Evolutionary conservation across 2,797 vertebrate species (phyloP).

Genomic region (Molothrus ater): DNA sequence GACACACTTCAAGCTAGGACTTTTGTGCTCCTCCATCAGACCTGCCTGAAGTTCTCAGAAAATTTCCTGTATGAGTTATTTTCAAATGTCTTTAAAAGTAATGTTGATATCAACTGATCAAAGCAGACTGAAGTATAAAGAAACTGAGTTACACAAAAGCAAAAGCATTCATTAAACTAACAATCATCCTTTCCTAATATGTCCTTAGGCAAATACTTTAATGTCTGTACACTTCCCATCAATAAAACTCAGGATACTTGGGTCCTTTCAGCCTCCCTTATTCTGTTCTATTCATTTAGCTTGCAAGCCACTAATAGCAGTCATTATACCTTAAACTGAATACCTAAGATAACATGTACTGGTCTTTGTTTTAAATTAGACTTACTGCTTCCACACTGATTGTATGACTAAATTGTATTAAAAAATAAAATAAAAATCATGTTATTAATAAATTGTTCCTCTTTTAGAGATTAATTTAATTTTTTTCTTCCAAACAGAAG

Average conservation of each 20-base stretch:
- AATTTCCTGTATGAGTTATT: background rate
- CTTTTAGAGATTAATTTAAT: background rate
- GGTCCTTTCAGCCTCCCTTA: background rate
- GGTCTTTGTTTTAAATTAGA: background rate
- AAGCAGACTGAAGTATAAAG: background rate
- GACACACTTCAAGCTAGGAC: background rate
- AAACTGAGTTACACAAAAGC: background rate
- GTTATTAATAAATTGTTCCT: background rate
- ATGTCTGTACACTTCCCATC: background rate
- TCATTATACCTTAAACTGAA: background rate
- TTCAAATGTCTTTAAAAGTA: background rate
- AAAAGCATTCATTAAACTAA: slow-evolving; percentile 12
- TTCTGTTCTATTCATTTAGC: background rate
- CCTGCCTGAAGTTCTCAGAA: background rate
- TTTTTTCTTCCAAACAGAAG: background rate
- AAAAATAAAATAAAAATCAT: background rate
- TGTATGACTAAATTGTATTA: background rate
- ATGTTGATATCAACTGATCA: background rate
- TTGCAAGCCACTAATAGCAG: background rate
- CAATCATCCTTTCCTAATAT: background rate
- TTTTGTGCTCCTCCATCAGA: background rate
- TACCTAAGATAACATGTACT: background rate
- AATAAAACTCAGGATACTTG: background rate
- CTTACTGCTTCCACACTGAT: background rate
- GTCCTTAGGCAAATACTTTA: background rate